Base-by-base conservation (phyloP, 92 coral and sea anemone genomes). In the Scolanthus callimorphus region DNA sequence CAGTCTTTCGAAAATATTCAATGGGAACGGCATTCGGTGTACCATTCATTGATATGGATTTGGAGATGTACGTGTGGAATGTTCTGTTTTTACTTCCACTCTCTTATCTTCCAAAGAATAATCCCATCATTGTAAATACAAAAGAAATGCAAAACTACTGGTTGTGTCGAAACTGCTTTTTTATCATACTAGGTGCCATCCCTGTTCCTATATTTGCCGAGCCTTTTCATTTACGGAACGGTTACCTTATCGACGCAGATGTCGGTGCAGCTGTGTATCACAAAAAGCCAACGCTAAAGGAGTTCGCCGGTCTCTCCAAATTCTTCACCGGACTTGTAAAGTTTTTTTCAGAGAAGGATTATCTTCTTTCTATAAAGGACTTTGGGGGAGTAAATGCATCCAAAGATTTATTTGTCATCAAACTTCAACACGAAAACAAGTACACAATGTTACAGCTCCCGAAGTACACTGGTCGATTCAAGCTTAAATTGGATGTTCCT, bases 161-260 rank as follows among this genome's bases (percentile, higher is more conserved):
- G 10, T 23, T 73, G 22, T 80, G 86, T 57, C 65, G 24, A 66
- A 76, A 80, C 44, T 80, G 86, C n/a, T 80, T 64, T 57, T 67
- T 80, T 31, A 60, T 80, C 17, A 73, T 80, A 39, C 23, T 80
- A 8, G 81, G 86, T 2, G 46, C 39, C 15, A 11, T 20, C 26
- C 81, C 86, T 12, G 63, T 80, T 60, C 86, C 86, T 17, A 80
- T 80, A 51, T 80, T 80, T 60, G 76, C 86, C 25, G 73, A 81
- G 1, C 86, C 86, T 0, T 67, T 80, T 52, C 56, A 71, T 37
- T 23, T 80, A 3, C 56, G 79, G 12, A 66, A 51, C 38, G 22
- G 81, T 12, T 55, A 76, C 2, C 63, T 80, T 3, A 55, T 38
- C 30, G 81, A 73, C 28, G 67, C 39, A 1, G 44, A 67, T 37